A percentile compares a stretch with the other conserved stretches of the same genome.
These are phyloP conservation scores for Plutomurus gul DNA, from an alignment of 1,140 invertebrate genomes.

Conservation along the genomic window DNA sequence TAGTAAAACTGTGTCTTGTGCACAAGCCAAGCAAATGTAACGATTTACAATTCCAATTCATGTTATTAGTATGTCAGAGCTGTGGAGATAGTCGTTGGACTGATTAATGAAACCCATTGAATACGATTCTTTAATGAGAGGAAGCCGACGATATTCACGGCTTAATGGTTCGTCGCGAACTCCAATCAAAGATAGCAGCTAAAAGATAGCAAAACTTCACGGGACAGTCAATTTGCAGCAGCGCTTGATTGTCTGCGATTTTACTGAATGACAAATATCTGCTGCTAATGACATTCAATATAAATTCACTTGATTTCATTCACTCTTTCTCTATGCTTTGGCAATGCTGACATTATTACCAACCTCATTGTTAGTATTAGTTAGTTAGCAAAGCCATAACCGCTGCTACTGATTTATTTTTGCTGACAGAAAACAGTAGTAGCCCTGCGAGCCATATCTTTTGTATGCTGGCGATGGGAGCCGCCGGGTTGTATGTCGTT, in stretches of 20 bases:
- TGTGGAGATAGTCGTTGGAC: not conserved
- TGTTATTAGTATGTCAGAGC: too few relatives aligned
- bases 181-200: not conserved
- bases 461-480: not conserved
- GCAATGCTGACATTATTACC: too few relatives aligned
- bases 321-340: too few relatives aligned
- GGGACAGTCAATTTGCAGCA: too few relatives aligned
- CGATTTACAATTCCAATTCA: not conserved
- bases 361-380: too few relatives aligned
- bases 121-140: not conserved
- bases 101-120: not conserved
- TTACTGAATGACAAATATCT: not conserved
- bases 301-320: constrained; percentile 19
- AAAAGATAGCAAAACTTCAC: too few relatives aligned
- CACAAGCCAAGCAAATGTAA: not conserved
- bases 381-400: too few relatives aligned
- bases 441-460: not conserved
- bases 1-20: too few relatives aligned
- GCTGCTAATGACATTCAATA: not conserved
- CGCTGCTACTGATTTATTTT: not conserved
- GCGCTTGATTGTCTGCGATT: too few relatives aligned
- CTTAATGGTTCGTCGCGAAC: not conserved
- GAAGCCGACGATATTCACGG: not conserved
- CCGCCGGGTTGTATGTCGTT: not conserved
- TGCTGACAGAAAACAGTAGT: not conserved